Conservation (phyloP, 2,797 vertebrate species). For the Clarias platycephalus region DNA sequence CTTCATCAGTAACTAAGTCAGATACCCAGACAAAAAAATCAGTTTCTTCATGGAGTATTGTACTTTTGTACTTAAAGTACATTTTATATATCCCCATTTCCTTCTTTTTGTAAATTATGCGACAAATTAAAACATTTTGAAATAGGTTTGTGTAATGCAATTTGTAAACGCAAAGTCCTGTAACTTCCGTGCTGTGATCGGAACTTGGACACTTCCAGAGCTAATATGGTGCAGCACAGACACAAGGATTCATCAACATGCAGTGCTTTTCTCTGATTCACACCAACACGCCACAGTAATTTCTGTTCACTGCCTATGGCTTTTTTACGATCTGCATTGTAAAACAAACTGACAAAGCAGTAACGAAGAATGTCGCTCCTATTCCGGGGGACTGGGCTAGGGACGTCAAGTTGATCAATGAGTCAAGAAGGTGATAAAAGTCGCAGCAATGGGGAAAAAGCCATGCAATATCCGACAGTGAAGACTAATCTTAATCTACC, state of each 20-base stretch:
- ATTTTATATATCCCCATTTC: too few relatives aligned
- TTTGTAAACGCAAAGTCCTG: constrained; percentile 35
- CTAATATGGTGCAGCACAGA: constrained; percentile 35
- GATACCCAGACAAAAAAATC: too few relatives aligned
- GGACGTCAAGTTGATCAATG: constrained; percentile 55
- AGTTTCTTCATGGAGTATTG: too few relatives aligned
- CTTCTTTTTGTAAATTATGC: too few relatives aligned
- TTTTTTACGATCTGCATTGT: constrained; percentile 44
- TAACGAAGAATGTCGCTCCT: constrained; percentile 48
- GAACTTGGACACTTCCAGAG: constrained; percentile 30
- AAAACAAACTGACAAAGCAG: constrained; percentile 41
- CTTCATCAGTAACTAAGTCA: too few relatives aligned
- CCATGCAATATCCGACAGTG: constrained; percentile 45
- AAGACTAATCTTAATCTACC: constrained; percentile 31
- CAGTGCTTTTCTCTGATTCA: constrained; percentile 27
- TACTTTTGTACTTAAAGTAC: too few relatives aligned
- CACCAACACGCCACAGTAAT: constrained; percentile 44
- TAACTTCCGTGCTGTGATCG: constrained; percentile 36
- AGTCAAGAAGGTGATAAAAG: constrained; percentile 57
- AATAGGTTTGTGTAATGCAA: constrained; percentile 20
- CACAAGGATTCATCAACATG: constrained; percentile 32
- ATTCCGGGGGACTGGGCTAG: constrained; percentile 34
- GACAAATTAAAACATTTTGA: neutral
- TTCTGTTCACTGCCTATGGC: constrained; percentile 35
- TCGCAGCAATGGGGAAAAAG: constrained; percentile 31